Percentiles rank a stretch among this genome's conserved stretches.
These are phyloP conservation scores for Heterocephalus glaber DNA, from an alignment of 2,113 vertebrate genomes.

Conservation along the genomic window DNA sequence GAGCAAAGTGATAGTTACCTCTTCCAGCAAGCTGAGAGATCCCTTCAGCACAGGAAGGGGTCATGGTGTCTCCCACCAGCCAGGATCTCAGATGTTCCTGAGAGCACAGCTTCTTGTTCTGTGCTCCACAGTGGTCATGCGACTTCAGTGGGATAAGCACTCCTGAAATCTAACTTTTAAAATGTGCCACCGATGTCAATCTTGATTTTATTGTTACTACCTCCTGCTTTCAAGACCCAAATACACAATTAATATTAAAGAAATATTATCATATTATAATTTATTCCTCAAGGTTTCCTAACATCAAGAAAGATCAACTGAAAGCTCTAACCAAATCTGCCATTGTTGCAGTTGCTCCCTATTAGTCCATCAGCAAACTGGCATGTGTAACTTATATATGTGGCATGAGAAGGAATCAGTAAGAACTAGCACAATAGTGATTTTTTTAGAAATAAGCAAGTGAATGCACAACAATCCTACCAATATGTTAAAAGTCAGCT, in stretches of 20 bases:
- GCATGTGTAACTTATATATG: background rate
- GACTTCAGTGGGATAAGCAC: background rate
- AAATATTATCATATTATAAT: background rate
- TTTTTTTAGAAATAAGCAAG: background rate
- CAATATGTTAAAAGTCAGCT: background rate
- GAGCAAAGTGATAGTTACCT: background rate
- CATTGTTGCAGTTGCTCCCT: background rate
- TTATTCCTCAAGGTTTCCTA: background rate
- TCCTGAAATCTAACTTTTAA: background rate
- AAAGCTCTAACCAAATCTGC: background rate
- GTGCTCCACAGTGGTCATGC: background rate
- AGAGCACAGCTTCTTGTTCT: background rate
- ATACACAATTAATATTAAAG: background rate
- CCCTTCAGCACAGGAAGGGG: background rate
- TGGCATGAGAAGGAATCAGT: background rate
- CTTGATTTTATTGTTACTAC: background rate
- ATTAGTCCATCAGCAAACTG: background rate
- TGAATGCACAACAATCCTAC: background rate
- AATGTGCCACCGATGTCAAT: background rate
- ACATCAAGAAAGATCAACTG: background rate
- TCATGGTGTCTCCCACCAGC: background rate
- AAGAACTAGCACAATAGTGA: background rate
- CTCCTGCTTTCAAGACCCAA: background rate
- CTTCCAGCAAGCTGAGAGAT: background rate
- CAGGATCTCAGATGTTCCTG: background rate